These are phyloP conservation scores for Tridacna crocea DNA, from an alignment of 2,888 invertebrate genomes.

Conservation along the genomic window DNA sequence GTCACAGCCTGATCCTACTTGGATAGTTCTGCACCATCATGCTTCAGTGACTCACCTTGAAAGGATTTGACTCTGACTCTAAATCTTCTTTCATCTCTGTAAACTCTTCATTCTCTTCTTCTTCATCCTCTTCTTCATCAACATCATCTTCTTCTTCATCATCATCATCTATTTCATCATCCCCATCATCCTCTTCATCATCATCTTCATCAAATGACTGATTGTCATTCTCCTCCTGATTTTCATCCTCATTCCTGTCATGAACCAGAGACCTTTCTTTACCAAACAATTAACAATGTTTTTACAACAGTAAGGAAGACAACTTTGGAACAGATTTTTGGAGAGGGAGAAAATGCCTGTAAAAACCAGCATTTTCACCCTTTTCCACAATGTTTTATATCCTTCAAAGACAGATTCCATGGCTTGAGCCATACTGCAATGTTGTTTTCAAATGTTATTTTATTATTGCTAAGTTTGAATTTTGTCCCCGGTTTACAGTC, in stretches of 20 bases:
- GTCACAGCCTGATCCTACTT: no score
- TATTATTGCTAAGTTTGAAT: no score
- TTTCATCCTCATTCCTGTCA: slow-evolving; percentile 69
- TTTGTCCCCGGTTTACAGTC: no score
- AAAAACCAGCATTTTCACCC: neutral
- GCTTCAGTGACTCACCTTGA: slow-evolving; percentile 16
- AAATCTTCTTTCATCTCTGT: slow-evolving; percentile 14
- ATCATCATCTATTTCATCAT: slow-evolving; percentile 56
- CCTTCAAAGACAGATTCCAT: no score
- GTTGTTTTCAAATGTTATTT: no score
- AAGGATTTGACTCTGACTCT: slow-evolving; percentile 14
- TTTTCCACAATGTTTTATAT: neutral
- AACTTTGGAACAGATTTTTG: neutral
- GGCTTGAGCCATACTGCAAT: no score
- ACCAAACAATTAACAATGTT: no score
- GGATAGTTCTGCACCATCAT: no score
- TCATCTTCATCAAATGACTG: slow-evolving; percentile 71
- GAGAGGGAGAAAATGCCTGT: neutral
- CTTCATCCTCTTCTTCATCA: slow-evolving; percentile 42
- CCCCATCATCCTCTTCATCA: slow-evolving; percentile 59
- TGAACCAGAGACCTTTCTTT: slow-evolving; percentile 31
- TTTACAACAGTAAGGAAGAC: no score
- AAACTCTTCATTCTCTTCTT: slow-evolving; percentile 16
- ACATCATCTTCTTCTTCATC: slow-evolving; percentile 57
- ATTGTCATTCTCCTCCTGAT: slow-evolving; percentile 68